Base-by-base conservation (phyloP, 1,140 invertebrate species). In the Drosophila kohkoa region DNA sequence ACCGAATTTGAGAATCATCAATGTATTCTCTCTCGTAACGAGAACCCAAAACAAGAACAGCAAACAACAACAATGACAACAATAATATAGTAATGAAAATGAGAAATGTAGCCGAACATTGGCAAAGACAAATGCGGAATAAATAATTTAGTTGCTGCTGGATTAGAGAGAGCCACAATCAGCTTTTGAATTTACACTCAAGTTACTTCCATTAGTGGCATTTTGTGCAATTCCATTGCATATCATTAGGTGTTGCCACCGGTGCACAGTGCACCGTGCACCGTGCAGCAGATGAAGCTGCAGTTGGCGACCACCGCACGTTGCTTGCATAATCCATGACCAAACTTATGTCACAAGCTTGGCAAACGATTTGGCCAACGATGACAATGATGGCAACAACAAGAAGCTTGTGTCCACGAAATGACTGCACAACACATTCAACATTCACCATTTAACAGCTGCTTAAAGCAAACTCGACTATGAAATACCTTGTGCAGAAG, bases 141-240 rank as follows among this genome's bases (percentile, higher is more conserved):
- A 89, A 89, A 89, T 89, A 90, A 89, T 89, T 90, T 77, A 81
- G 78, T 68, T 89, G 75, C 63, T 32, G 20, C 7, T 35, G 86
- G 86, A 81, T 90, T 89, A 85, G 81, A 79, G 81, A 72, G 81
- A 72, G 75, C 85, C 85, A 69, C 85, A 89, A 89, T 89, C 85
- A 86, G 85, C 81, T 77, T 89, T 73, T 72, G 85, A 89, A 85
- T 89, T 89, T 79, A 89, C 85, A 89, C 85, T 89, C 81, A 89
- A 89, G 85, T 89, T 79, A 64, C 86, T 81, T 75, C 81, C 85
- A 89, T 89, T 89, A 90, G 85, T 76, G 86, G 75, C 70, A 71
- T 77, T 77, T 77, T 60, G 65, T 20, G 45, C 55, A 67, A 64
- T 71, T 77, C 86, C 81, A 89, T 81, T 85, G 85, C 85, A 89